Conservation (phyloP, 2,113 vertebrate genomes). For the Collichthys lucidus region DNA sequence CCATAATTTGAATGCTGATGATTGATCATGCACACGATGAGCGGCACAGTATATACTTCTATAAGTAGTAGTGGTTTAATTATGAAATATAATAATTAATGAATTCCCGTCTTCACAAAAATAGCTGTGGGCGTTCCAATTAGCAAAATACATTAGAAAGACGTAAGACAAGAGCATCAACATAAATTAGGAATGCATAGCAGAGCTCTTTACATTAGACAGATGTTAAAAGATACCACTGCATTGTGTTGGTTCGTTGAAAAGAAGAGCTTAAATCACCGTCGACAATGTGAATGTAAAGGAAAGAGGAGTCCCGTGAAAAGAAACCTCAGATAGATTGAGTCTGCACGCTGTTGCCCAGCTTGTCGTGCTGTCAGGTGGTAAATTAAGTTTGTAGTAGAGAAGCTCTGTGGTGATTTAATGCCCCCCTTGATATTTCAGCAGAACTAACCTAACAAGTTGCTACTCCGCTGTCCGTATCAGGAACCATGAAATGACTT, state of each 20-base stretch:
- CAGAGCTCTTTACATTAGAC: not conserved
- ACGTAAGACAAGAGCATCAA: not conserved
- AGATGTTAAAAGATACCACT: not conserved
- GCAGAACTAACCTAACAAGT: constrained; percentile 13
- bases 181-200: not conserved
- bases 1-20: too few species aligned
- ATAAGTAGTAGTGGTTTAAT: not conserved
- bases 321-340: not conserved
- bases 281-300: not conserved
- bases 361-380: not conserved
- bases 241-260: not conserved
- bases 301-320: not conserved
- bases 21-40: too few species aligned
- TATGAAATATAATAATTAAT: too few species aligned
- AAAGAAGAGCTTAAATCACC: not conserved
- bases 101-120: too few species aligned
- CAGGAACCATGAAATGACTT: constrained; percentile 6
- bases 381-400: constrained; percentile 21
- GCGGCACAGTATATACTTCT: too few species aligned
- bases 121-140: not conserved
- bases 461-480: constrained; percentile 1
- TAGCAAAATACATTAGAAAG: not conserved
- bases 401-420: constrained; percentile 16
- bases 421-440: constrained; percentile 22
- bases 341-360: not conserved